phyloP scores from a whole-genome alignment of 2,113 vertebrate species.

The Apodemus speciosus region DNA sequence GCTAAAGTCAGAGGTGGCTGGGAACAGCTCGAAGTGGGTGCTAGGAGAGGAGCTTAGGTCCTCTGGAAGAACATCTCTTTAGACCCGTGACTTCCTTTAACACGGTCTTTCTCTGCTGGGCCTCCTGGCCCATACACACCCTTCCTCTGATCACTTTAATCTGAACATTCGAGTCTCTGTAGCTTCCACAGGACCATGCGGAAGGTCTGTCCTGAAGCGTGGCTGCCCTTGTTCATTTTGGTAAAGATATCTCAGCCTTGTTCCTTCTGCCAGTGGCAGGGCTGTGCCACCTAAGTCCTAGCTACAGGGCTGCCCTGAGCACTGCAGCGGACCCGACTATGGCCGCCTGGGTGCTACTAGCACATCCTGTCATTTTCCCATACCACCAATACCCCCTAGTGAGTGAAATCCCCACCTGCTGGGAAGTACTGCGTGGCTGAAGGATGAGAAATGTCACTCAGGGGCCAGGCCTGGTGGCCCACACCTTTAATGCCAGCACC shows the following conservation, averaged over 20 bases:
- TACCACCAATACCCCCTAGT: background rate
- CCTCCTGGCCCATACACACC: background rate
- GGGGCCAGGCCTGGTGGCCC: background rate
- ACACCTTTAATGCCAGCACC: background rate
- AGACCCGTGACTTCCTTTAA: background rate
- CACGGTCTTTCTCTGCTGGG: background rate
- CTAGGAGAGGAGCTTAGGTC: background rate
- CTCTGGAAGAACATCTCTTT: background rate
- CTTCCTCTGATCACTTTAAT: background rate
- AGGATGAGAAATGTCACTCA: background rate
- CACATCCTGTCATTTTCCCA: background rate
- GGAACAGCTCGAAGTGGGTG: background rate
- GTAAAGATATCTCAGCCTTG: background rate
- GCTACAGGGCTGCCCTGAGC: background rate
- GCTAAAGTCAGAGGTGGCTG: background rate
- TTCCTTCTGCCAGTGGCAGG: background rate
- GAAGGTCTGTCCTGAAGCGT: background rate
- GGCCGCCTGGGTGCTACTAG: background rate
- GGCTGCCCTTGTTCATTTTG: background rate
- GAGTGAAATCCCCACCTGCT: background rate
- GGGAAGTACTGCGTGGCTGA: slow-evolving; percentile 11
- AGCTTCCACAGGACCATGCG: background rate
- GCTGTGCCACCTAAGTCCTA: background rate
- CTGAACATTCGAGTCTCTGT: background rate
- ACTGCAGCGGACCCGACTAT: too few species aligned